Base-by-base conservation (phyloP, 2,888 invertebrate species). In the Drosophila histrio region DNA sequence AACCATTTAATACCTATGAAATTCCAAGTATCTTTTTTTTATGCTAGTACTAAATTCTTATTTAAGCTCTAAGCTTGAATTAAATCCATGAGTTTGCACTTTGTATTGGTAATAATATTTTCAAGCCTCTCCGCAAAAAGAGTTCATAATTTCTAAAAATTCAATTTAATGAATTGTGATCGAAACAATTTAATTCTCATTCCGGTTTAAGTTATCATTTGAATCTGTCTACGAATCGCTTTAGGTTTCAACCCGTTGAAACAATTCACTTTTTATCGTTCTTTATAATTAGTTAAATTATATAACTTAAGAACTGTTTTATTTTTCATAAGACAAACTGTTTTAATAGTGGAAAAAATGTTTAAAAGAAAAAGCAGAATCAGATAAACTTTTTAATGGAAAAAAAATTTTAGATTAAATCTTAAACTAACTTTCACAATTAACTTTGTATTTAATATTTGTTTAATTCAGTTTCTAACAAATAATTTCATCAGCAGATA, bases 1-100 rank as follows among this genome's bases (percentile, higher is more conserved):
- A 11, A 26, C 4, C 39, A 38, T 39, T 21, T 8, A 21, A 28
- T 53, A 19, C 22, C 26, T 26, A 15, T 17, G 22, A 30, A 39
- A 41, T 13, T 44, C n/a, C 3, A 44, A 36, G 44, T 36, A 36
- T 24, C 32, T 56, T 44, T 21, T 60, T 47, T 67, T 60, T 43
- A 66, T 56, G 30, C 38, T 56, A 50, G 39, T 43, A 73, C 30
- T 30, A 15, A 26, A n/a, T 17, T 6, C 41, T 11, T 13, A 17
- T 39, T 41, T 59, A 1, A 32, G 13, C 13, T 32, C 30, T 6
- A 6, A 32, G 13, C 30, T 13, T 8, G 15, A 34, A 15, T 15
- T 34, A 15, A 15, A 34, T 3, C 34, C 8, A 15, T 32, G 32
- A 15, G 3, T 7, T 2, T 1, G 21, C 39, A 19, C 5, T 4